These are phyloP conservation scores for Notothenia rossii DNA, from an alignment of 2,113 vertebrate genomes.

Conservation along the genomic window DNA sequence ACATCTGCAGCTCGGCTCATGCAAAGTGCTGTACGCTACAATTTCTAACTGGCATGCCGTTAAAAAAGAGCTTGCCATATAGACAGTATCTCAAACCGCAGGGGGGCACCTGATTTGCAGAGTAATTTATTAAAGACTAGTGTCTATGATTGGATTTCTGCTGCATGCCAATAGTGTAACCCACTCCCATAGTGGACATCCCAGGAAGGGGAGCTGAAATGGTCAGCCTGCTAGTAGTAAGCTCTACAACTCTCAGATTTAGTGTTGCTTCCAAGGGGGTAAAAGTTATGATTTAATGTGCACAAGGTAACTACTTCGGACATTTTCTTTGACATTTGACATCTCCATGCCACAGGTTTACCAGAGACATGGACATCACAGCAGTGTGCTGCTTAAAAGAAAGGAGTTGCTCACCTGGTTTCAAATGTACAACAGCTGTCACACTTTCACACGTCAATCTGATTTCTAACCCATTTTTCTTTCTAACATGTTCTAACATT, in stretches of 20 bases:
- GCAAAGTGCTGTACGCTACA: not conserved
- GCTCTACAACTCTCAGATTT: constrained; percentile 13
- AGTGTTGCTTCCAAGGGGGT: not conserved
- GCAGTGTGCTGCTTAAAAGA: constrained; percentile 44
- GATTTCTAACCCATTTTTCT: not conserved
- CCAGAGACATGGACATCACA: too few relatives aligned
- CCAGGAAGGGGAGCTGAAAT: constrained; percentile 53
- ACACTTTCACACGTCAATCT: not conserved
- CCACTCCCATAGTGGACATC: constrained; percentile 63
- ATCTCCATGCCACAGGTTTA: too few relatives aligned
- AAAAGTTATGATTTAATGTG: not conserved
- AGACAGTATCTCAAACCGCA: constrained; percentile 44
- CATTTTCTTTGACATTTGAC: too few relatives aligned
- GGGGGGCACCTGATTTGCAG: constrained; percentile 69
- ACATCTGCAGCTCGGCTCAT: not conserved
- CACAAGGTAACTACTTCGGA: not conserved
- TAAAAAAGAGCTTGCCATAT: constrained; percentile 5
- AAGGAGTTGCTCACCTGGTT: constrained; percentile 51
- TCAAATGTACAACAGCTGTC: constrained; percentile 45
- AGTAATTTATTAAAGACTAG: constrained; percentile 70
- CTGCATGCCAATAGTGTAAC: constrained; percentile 79
- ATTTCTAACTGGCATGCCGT: not conserved
- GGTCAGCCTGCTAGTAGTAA: constrained; percentile 39
- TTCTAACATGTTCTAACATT: not conserved
- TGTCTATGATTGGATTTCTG: constrained; percentile 75